Evolutionary conservation across 2,797 vertebrate genomes (phyloP).

Genomic region (Hephaestus fuliginosus): DNA sequence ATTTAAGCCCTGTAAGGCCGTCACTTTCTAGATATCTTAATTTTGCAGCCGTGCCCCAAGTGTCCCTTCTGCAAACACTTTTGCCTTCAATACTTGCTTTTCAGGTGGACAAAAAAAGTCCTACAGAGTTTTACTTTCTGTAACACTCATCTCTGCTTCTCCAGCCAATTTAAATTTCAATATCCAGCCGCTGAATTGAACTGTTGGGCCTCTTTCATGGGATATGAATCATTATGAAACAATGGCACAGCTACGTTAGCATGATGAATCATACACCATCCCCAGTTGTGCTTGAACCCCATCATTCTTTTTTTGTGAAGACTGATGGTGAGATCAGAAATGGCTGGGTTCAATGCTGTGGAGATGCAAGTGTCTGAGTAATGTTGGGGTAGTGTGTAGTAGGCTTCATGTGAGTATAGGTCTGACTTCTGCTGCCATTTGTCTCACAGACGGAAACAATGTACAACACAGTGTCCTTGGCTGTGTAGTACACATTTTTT

Average conservation of each 20-base stretch:
- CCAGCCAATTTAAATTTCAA: conserved; percentile 11
- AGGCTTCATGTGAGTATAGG: conserved; percentile 11
- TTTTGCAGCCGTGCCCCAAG: not conserved
- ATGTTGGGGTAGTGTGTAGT: conserved; percentile 10
- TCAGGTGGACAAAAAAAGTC: not conserved
- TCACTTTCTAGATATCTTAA: not conserved
- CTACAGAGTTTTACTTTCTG: not conserved
- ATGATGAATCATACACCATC: conserved; percentile 16
- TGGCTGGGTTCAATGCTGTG: conserved; percentile 1
- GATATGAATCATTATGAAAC: conserved; percentile 34
- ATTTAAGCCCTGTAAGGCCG: not conserved
- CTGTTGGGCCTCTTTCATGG: conserved; percentile 12
- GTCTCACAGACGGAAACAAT: conserved; percentile 29
- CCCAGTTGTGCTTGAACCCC: not conserved
- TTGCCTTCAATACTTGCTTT: conserved; percentile 8
- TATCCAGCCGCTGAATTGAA: conserved; percentile 16
- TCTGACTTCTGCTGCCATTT: conserved; percentile 29
- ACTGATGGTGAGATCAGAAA: conserved; percentile 26
- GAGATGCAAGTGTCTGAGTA: conserved; percentile 23
- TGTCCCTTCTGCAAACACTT: conserved; percentile 11
- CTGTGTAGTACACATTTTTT: conserved; percentile 11
- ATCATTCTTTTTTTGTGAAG: conserved; percentile 1
- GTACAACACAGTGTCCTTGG: conserved; percentile 26
- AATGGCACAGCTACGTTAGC: not conserved
- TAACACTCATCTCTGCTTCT: not conserved